Conservation (phyloP, 2,888 invertebrate genomes). For the Torymus auratus region DNA sequence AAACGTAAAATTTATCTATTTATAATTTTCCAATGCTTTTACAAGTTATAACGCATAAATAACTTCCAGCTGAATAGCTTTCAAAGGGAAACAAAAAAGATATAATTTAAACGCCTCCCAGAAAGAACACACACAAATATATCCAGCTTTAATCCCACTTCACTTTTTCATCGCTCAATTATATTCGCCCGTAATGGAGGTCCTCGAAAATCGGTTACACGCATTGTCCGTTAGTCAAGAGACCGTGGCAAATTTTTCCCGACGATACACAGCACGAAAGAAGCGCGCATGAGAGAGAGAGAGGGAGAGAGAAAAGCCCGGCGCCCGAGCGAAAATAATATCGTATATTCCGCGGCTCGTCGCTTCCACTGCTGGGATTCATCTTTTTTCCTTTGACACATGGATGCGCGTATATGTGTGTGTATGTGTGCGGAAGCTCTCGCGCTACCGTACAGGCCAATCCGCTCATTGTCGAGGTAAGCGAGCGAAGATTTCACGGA, state of each 20-base stretch:
- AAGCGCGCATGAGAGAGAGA: not conserved
- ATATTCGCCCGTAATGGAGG: not conserved
- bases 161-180: not conserved
- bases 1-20: no score
- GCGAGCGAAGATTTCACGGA: conserved; percentile 53
- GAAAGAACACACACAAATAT: no score
- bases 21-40: no score
- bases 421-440: conserved; percentile 36
- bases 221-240: conserved; percentile 29
- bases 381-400: conserved; percentile 43
- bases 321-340: conserved; percentile 36
- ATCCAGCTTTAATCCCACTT: no score
- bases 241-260: conserved; percentile 24
- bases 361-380: conserved; percentile 18
- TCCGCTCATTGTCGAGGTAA: conserved; percentile 53
- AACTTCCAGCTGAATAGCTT: no score
- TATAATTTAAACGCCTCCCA: no score
- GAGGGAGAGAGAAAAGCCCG: conserved; percentile 5
- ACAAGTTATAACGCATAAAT: no score
- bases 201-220: conserved; percentile 24
- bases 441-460: conserved; percentile 23
- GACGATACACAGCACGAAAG: not conserved
- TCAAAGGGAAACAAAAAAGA: no score
- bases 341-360: conserved; percentile 5
- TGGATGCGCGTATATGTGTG: not conserved